A percentile compares a stretch with the other conserved stretches of the same genome.
phyloP scores from a whole-genome alignment of 2,888 invertebrate species.

The Leptodirus hochenwartii region DNA sequence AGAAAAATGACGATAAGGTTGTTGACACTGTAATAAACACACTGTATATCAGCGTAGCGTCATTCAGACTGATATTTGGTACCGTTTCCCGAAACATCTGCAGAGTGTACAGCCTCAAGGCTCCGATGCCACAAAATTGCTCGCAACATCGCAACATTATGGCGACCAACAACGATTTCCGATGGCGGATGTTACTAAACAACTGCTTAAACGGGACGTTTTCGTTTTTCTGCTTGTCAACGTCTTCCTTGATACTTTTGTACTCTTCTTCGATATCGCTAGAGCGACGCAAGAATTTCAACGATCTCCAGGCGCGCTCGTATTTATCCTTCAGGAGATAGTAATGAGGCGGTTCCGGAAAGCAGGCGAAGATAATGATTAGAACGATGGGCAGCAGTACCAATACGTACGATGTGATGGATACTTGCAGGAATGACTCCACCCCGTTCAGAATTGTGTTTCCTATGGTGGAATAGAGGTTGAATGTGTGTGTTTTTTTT shows the following conservation, averaged over 20 bases:
- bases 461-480: slow-evolving; percentile 32
- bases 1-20: slow-evolving; percentile 12
- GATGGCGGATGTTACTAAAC: slow-evolving; percentile 17
- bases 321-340: slow-evolving; percentile 19
- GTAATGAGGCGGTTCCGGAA: slow-evolving; percentile 43
- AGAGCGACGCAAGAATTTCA: slow-evolving; percentile 16
- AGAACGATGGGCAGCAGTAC: slow-evolving; percentile 33
- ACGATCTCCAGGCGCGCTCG: slow-evolving; percentile 14
- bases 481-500: slow-evolving; percentile 39
- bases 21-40: slow-evolving; percentile 10
- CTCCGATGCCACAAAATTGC: slow-evolving; percentile 18
- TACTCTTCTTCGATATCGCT: slow-evolving; percentile 18
- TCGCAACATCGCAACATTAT: slow-evolving; percentile 19
- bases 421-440: no score
- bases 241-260: slow-evolving; percentile 15
- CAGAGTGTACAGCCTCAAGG: slow-evolving; percentile 18
- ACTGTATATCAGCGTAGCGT: slow-evolving; percentile 17
- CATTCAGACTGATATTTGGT: slow-evolving; percentile 15
- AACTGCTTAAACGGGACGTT: slow-evolving; percentile 19
- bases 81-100: slow-evolving; percentile 20
- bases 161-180: slow-evolving; percentile 18
- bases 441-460: slow-evolving; percentile 35
- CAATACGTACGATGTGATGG: slow-evolving; percentile 10
- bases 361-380: slow-evolving; percentile 33
- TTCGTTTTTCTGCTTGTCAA: slow-evolving; percentile 20